Conservation (phyloP, 2,888 invertebrate genomes). For the Machimus rusticus region DNA sequence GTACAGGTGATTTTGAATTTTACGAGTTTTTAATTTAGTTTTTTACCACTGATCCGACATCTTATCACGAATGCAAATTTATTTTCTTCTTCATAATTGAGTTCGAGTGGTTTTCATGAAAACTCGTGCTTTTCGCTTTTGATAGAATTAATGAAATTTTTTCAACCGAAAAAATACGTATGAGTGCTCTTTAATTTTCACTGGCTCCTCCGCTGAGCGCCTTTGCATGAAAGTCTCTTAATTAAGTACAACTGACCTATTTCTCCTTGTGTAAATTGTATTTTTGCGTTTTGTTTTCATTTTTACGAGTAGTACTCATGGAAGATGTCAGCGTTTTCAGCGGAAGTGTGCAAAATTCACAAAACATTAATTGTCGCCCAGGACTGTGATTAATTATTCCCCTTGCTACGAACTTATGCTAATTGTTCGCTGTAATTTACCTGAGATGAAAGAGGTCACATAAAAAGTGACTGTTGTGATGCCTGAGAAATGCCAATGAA, state of each 20-base stretch:
- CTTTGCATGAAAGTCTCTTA: background rate
- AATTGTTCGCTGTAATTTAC: background rate
- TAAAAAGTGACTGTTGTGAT: background rate
- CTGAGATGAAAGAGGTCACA: background rate
- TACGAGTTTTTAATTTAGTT: conserved; percentile 6
- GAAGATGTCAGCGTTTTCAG: background rate
- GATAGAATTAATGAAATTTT: background rate
- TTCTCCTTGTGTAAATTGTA: background rate
- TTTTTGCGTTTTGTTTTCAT: background rate
- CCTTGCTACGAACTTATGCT: background rate
- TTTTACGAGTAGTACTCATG: background rate
- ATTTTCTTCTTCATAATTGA: background rate
- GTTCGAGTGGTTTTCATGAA: background rate
- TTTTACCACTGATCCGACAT: conserved; percentile 3
- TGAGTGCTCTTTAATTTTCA: conserved; percentile 10
- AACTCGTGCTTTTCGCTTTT: background rate
- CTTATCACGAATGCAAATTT: conserved; percentile 6
- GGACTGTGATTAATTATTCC: background rate
- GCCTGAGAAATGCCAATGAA: background rate
- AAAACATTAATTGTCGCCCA: background rate
- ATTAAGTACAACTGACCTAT: background rate
- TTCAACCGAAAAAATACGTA: conserved; percentile 6
- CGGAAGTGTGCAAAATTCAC: background rate
- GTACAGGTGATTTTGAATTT: conserved; percentile 24
- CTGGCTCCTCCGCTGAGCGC: background rate